These are phyloP conservation scores for Zosterops borbonicus DNA, from an alignment of 2,113 vertebrate genomes.

Conservation along the genomic window DNA sequence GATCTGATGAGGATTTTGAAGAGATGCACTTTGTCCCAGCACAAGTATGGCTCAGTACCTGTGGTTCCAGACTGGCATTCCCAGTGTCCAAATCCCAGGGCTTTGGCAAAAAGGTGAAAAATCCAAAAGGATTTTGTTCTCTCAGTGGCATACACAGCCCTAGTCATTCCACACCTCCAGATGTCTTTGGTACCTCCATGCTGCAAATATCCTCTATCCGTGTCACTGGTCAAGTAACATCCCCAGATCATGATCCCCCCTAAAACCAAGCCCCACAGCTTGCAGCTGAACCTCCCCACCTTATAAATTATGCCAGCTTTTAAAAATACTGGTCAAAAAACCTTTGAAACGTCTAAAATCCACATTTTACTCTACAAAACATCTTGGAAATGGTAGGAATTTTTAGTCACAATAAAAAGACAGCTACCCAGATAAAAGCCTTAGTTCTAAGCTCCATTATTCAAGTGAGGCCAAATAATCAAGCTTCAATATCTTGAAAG, in stretches of 20 bases:
- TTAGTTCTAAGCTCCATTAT: neutral
- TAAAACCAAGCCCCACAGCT: neutral
- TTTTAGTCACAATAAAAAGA: neutral
- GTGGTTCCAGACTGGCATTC: neutral
- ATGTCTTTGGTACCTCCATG: rapidly evolving
- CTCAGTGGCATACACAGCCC: neutral
- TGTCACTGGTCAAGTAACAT: neutral
- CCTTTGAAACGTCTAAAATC: neutral
- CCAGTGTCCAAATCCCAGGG: neutral
- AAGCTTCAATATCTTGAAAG: neutral
- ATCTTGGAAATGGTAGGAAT: neutral
- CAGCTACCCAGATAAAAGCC: neutral
- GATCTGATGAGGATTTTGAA: neutral
- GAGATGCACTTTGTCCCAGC: neutral
- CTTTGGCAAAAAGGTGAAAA: neutral
- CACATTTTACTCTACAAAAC: neutral
- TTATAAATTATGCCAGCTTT: neutral
- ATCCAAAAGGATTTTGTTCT: neutral
- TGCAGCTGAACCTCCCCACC: neutral
- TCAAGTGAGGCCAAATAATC: neutral
- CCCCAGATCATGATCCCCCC: neutral
- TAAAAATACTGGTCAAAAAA: neutral
- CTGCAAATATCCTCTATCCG: neutral
- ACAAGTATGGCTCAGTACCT: neutral
- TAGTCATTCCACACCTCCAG: neutral